A percentile compares a stretch with the other conserved stretches of the same genome.
phyloP scores from a whole-genome alignment of 2,113 vertebrate species.

The Thunnus maccoyii region DNA sequence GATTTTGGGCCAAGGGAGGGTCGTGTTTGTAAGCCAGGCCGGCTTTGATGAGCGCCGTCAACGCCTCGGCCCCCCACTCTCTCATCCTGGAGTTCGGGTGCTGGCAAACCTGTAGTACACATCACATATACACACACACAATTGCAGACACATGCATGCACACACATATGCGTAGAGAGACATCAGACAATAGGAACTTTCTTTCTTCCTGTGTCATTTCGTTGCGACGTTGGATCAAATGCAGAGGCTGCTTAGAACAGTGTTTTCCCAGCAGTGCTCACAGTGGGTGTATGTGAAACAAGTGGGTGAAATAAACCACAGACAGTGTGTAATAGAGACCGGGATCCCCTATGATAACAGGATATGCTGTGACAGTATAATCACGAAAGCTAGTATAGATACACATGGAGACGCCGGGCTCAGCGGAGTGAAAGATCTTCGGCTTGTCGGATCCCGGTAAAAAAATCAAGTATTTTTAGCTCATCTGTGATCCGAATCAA shows the following conservation, averaged over 20 bases:
- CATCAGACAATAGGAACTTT: background rate
- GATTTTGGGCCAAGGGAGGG: conserved; percentile 93
- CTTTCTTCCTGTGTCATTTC: background rate
- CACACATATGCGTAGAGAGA: conserved; percentile 15
- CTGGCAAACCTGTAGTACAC: conserved; percentile 92
- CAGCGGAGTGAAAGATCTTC: background rate
- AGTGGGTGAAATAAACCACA: conserved; percentile 51
- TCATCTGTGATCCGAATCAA: conserved; percentile 9
- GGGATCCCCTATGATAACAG: conserved; percentile 44
- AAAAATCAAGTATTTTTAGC: background rate
- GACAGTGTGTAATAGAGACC: conserved; percentile 31
- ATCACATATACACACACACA: conserved; percentile 58
- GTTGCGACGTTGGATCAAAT: conserved; percentile 22
- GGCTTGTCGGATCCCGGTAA: conserved; percentile 1
- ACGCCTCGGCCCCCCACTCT: conserved; percentile 98
- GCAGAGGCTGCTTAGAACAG: conserved; percentile 26
- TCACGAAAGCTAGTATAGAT: conserved; percentile 43
- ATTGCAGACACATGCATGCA: conserved; percentile 50
- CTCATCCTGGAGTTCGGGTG: conserved; percentile 98
- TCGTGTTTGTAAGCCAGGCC: conserved; percentile 94
- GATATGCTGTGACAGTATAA: conserved; percentile 36
- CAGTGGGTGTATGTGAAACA: conserved; percentile 31
- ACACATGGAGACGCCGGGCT: conserved; percentile 48
- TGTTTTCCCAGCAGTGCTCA: conserved; percentile 52
- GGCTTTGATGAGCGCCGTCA: conserved; percentile 97